Evolutionary conservation across 2,888 invertebrate genomes (phyloP).

Genomic region (Philereme transversata): DNA sequence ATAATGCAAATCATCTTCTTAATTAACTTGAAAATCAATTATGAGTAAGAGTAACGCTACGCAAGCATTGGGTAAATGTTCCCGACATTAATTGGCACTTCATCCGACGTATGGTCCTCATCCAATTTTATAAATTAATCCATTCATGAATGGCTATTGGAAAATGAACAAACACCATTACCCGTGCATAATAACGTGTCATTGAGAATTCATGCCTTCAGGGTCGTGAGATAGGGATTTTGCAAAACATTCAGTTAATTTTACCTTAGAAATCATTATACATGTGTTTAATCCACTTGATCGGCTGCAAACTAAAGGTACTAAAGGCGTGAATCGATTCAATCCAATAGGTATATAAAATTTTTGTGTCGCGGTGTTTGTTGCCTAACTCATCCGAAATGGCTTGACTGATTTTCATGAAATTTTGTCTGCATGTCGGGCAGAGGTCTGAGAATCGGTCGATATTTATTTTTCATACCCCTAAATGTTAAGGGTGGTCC

Average conservation of each 20-base stretch:
- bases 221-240: not conserved
- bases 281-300: not conserved
- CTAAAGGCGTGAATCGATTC: no score
- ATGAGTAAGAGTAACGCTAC: slow-evolving; percentile 4
- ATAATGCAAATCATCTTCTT: not conserved
- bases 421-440: no score
- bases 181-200: slow-evolving; percentile 40
- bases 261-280: not conserved
- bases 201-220: slow-evolving; percentile 25
- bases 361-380: no score
- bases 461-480: no score
- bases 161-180: slow-evolving; percentile 48
- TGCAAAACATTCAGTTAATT: not conserved
- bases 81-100: slow-evolving; percentile 49
- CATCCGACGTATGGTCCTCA: slow-evolving; percentile 44
- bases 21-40: slow-evolving; percentile 15
- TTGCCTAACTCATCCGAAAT: no score
- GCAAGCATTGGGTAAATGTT: slow-evolving; percentile 30
- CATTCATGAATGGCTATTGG: slow-evolving; percentile 44
- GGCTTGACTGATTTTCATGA: no score
- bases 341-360: no score
- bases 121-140: slow-evolving; percentile 48
- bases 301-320: not conserved
- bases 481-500: no score
- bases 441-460: no score